Conservation (phyloP, 2,113 vertebrate species). For the Hemibagrus wyckioides region DNA sequence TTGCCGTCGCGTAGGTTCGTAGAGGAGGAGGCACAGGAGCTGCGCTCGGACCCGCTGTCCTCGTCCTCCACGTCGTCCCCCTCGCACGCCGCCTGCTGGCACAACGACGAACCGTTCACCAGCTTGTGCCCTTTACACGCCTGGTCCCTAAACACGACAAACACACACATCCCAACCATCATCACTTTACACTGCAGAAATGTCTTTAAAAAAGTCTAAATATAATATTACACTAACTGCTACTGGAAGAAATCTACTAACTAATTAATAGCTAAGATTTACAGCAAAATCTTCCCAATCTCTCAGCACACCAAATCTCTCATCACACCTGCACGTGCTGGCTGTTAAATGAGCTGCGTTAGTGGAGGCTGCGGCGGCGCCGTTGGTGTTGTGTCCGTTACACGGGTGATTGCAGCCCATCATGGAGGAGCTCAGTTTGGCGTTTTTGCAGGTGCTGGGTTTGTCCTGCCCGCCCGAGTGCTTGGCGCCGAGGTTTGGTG, state of each 20-base stretch:
- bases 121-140: constrained; percentile 96
- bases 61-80: constrained; percentile 95
- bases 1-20: constrained; percentile 97
- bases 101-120: constrained; percentile 85
- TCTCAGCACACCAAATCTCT: background rate
- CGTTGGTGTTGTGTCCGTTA: constrained; percentile 87
- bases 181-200: background rate
- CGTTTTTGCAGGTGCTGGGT: constrained; percentile 85
- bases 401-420: constrained; percentile 90
- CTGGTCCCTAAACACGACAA: constrained; percentile 79
- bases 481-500: constrained; percentile 74
- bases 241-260: background rate
- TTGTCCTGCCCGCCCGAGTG: constrained; percentile 75
- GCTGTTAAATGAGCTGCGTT: constrained; percentile 79
- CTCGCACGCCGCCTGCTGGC: constrained; percentile 84
- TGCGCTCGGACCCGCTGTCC: constrained; percentile 97
- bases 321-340: constrained; percentile 83
- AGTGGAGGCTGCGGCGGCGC: constrained; percentile 76
- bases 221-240: background rate
- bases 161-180: background rate
- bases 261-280: too few species aligned
- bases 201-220: too few species aligned
- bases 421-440: constrained; percentile 85
- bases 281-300: background rate
- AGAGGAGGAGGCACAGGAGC: constrained; percentile 96